These are phyloP conservation scores for Lysandra coridon DNA, from an alignment of 2,888 invertebrate species.

Conservation along the genomic window DNA sequence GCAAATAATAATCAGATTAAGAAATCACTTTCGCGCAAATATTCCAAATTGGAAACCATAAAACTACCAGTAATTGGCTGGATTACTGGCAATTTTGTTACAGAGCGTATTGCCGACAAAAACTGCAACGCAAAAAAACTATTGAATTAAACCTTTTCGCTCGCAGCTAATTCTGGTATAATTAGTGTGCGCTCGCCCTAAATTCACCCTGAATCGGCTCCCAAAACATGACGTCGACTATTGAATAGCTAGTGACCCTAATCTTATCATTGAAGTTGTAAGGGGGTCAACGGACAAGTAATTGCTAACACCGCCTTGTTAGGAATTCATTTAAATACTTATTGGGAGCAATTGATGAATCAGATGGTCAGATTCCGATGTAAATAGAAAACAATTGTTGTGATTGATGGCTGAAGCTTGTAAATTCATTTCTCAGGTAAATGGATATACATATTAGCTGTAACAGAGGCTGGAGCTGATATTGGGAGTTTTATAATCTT, in stretches of 20 bases:
- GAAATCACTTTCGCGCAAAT: background rate
- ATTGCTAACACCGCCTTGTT: slow-evolving; percentile 44
- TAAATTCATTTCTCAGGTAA: background rate
- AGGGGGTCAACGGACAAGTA: slow-evolving; percentile 45
- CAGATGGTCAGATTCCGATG: slow-evolving; percentile 25
- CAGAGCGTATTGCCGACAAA: background rate
- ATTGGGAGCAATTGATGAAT: slow-evolving; percentile 43
- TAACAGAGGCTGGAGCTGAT: too few species aligned
- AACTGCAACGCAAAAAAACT: slow-evolving; percentile 1
- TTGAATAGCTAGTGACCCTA: slow-evolving; percentile 43
- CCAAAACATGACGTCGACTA: slow-evolving; percentile 30
- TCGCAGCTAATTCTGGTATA: slow-evolving; percentile 3
- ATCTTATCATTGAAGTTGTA: slow-evolving; percentile 44
- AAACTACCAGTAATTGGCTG: background rate
- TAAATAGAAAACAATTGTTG: slow-evolving; percentile 4
- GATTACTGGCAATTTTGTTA: background rate
- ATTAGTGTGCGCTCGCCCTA: slow-evolving; percentile 29
- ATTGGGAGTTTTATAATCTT: background rate
- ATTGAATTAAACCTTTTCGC: slow-evolving; percentile 3
- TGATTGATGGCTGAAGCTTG: background rate
- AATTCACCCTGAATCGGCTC: slow-evolving; percentile 37
- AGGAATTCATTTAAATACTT: slow-evolving; percentile 48
- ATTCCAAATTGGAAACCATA: background rate
- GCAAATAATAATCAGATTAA: background rate
- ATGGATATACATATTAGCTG: background rate